phyloP scores from a whole-genome alignment of 2,113 vertebrate genomes.

The Conger conger region DNA sequence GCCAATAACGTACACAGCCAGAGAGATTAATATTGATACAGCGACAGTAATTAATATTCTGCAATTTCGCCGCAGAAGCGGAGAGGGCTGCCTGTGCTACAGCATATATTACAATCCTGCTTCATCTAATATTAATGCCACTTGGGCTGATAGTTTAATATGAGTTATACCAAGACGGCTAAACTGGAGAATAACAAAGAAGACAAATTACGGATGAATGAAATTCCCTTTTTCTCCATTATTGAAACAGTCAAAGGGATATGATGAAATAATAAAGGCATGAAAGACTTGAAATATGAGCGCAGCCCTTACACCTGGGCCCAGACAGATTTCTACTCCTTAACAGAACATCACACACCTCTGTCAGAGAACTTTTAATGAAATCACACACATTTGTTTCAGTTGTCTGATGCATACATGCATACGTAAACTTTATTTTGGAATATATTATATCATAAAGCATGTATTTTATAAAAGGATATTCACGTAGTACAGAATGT shows the following conservation, averaged over 20 bases:
- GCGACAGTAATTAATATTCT: slow-evolving; percentile 66
- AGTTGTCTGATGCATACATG: not conserved
- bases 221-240: slow-evolving; percentile 57
- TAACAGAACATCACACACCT: not conserved
- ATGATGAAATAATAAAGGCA: slow-evolving; percentile 46
- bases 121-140: slow-evolving; percentile 72
- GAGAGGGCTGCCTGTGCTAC: slow-evolving; percentile 51
- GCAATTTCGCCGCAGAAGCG: slow-evolving; percentile 46
- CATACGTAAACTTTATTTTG: not conserved
- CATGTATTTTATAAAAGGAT: no score
- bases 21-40: slow-evolving; percentile 54
- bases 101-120: slow-evolving; percentile 59
- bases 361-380: not conserved
- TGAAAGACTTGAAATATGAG: slow-evolving; percentile 58
- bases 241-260: slow-evolving; percentile 58
- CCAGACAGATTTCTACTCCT: slow-evolving; percentile 1
- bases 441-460: not conserved
- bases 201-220: slow-evolving; percentile 65
- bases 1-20: slow-evolving; percentile 50
- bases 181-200: slow-evolving; percentile 62
- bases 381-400: not conserved
- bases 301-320: slow-evolving; percentile 28
- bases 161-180: slow-evolving; percentile 56
- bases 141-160: slow-evolving; percentile 61
- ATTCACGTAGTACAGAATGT: no score